These are phyloP conservation scores for Aptenodytes forsteri DNA, from an alignment of 2,113 vertebrate genomes.

Conservation along the genomic window DNA sequence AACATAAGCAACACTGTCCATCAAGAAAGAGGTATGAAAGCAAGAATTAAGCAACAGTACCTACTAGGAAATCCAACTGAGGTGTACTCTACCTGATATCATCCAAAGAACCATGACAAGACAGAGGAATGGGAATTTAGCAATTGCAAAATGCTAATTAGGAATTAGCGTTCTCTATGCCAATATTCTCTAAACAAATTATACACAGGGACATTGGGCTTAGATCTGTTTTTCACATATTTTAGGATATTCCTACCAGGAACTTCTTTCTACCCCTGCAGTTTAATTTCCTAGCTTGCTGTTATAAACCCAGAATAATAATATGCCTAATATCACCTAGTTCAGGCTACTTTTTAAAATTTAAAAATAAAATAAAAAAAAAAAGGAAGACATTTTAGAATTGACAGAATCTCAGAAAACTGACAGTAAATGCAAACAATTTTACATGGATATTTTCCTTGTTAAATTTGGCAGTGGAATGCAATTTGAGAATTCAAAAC, in stretches of 20 bases:
- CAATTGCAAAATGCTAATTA: background rate
- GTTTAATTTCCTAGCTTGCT: background rate
- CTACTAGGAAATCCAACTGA: background rate
- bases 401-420: background rate
- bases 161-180: background rate
- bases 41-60: background rate
- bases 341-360: background rate
- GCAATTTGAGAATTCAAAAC: background rate
- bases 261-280: background rate
- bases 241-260: background rate
- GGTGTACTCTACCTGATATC: background rate
- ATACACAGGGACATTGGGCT: background rate
- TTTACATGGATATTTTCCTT: background rate
- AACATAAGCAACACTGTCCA: background rate
- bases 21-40: background rate
- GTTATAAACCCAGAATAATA: background rate
- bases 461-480: background rate
- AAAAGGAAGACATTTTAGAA: background rate
- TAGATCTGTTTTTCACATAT: background rate
- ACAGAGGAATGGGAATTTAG: background rate
- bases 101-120: background rate
- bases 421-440: background rate
- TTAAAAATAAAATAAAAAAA: background rate
- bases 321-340: background rate
- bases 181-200: background rate